These are phyloP conservation scores for Schizopygopsis malacanthus DNA, from an alignment of 2,797 vertebrate genomes.

Conservation along the genomic window DNA sequence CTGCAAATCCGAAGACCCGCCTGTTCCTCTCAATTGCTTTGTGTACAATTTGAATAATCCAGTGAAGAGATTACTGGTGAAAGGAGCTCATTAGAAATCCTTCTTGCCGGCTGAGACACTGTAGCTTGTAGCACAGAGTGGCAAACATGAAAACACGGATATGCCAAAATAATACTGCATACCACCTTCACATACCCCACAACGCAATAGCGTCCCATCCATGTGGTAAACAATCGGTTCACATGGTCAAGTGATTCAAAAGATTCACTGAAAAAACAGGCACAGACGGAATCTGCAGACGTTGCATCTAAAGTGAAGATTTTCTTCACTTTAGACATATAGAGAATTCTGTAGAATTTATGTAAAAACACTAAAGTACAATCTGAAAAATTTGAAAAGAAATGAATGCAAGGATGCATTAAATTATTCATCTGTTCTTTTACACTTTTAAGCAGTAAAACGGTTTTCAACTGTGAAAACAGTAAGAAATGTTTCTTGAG, in stretches of 20 bases:
- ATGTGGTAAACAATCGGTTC: constrained; percentile 20
- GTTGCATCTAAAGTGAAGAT: not conserved
- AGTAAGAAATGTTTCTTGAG: not conserved
- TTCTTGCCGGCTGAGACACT: constrained; percentile 26
- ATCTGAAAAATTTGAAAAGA: not conserved
- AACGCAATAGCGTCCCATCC: constrained; percentile 5
- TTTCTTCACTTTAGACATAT: not conserved
- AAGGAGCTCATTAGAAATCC: constrained; percentile 57
- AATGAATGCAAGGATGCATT: not conserved
- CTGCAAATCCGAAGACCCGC: constrained; percentile 21
- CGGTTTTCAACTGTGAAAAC: not conserved
- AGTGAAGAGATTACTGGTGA: constrained; percentile 59
- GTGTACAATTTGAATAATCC: constrained; percentile 56
- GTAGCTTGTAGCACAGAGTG: not conserved
- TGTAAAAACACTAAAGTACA: not conserved
- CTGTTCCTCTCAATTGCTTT: constrained; percentile 34
- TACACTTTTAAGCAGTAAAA: not conserved
- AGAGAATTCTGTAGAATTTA: not conserved
- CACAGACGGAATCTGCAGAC: not conserved
- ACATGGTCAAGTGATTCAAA: not conserved
- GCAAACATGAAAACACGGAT: constrained; percentile 9
- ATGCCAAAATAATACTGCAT: constrained; percentile 9
- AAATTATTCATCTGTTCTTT: not conserved
- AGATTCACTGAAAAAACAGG: not conserved
- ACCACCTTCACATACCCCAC: not conserved